Base-by-base conservation (phyloP, 2,888 invertebrate genomes). In the Teinopalpus imperialis region DNA sequence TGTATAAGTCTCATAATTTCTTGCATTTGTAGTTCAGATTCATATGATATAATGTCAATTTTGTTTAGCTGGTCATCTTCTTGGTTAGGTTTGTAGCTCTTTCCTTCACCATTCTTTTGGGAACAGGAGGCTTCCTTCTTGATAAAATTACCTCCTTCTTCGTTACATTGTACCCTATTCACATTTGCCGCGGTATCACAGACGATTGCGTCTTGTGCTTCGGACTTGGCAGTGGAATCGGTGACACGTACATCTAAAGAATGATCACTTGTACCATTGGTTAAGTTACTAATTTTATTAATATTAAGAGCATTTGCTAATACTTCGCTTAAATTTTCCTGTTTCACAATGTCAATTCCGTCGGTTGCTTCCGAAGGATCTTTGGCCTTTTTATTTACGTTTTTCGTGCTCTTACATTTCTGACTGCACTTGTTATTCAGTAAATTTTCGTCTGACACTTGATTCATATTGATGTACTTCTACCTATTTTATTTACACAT, bases 1-100 rank as follows among this genome's bases (percentile, higher is more conserved):
- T 98, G 98, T 79, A 99, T 99, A 71, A 99, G 93, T 90, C 95
- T 94, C 98, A 99, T 99, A 62, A 99, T 99, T 86, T 97, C 96
- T 66, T 97, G 97, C 97, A 99, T 98, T 90, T 99, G 98, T 59
- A 95, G 86, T 90, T 99, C 99, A 66, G 97, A 97, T 88, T 97
- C 94, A 79, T 98, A 99, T 3, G 89, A 86, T 66, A 87, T 75
- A 61, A 87, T 87, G 56, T 78, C 69, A 57, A 86, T 78, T 55
- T 81, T 78, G 51, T 76, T 73, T 49, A 73, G 68, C 49, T 69
- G 62, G 46, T 66, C 59, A 47, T 66, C 59, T 47, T 69, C 69
- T 60, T 51, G 41, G 35, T 49, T 48, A 43, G 53, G 58, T 49
- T 52, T 67, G 49, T 65, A 59, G 54, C 65, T 57, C 46, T 62